A percentile compares a stretch with the other conserved stretches of the same genome.
Conservation (phyloP, 1,140 invertebrate genomes). For the Aphelenchoides besseyi region DNA sequence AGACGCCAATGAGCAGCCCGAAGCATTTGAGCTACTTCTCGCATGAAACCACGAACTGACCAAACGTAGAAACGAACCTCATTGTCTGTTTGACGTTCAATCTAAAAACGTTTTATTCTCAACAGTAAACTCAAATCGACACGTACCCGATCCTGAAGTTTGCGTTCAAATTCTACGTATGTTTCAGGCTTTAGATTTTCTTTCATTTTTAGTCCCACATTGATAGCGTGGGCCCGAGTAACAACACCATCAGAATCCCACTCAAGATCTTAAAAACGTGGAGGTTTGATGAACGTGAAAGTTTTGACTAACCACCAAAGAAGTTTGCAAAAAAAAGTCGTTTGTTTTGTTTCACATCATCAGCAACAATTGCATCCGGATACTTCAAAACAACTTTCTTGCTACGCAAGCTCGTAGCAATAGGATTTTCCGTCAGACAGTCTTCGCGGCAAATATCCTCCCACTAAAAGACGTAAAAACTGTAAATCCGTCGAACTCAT, state of each 20-base stretch:
- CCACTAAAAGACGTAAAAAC: conserved; percentile 20
- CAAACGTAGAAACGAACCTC: conserved; percentile 30
- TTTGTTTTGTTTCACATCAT: conserved; percentile 20
- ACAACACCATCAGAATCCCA: conserved; percentile 1
- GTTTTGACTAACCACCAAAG: conserved; percentile 21
- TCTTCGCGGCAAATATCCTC: conserved; percentile 28
- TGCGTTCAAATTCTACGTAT: conserved; percentile 18
- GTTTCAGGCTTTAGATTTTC: conserved; percentile 25
- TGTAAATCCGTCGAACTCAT: conserved; percentile 11
- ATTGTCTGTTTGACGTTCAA: conserved; percentile 21
- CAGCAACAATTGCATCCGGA: conserved; percentile 20
- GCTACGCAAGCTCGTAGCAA: conserved; percentile 12
- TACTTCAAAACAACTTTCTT: conserved; percentile 17
- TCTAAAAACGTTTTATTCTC: conserved; percentile 15
- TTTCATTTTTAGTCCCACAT: conserved; percentile 30
- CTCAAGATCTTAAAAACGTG: conserved; percentile 22
- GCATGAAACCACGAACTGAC: conserved; percentile 27
- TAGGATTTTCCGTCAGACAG: conserved; percentile 11
- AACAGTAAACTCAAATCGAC: neutral
- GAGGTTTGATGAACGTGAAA: neutral
- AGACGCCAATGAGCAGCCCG: conserved; percentile 20
- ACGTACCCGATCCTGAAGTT: conserved; percentile 18
- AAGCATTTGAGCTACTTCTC: conserved; percentile 26
- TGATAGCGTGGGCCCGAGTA: conserved; percentile 16
- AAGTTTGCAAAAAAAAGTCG: conserved; percentile 21